These are phyloP conservation scores for Volucella bombylans DNA, from an alignment of 2,888 invertebrate genomes.

Conservation along the genomic window DNA sequence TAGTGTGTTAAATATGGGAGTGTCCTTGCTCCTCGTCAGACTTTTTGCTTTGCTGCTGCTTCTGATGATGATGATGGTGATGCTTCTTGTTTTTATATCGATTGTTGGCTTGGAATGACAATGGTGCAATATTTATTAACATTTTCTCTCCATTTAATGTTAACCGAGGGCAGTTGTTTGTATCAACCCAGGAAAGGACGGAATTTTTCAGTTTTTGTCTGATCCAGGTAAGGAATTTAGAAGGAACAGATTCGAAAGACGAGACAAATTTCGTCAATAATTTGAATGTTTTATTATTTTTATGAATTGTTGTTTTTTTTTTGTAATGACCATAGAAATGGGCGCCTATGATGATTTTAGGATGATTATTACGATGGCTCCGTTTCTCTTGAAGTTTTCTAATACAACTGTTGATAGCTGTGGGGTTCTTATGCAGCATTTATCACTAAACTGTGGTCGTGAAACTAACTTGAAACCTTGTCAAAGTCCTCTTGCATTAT, in stretches of 20 bases:
- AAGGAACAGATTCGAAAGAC: neutral
- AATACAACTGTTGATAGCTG: no score
- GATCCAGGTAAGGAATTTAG: conserved; percentile 28
- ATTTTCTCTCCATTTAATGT: conserved; percentile 59
- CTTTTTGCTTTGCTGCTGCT: conserved; percentile 16
- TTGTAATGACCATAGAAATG: no score
- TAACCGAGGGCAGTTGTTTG: conserved; percentile 51
- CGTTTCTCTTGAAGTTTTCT: no score
- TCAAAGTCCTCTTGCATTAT: no score
- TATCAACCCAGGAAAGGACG: conserved; percentile 52
- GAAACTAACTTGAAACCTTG: no score
- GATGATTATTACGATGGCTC: neutral
- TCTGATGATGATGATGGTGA: conserved; percentile 31
- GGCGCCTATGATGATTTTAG: no score
- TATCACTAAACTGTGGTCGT: no score
- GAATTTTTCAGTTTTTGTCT: conserved; percentile 40
- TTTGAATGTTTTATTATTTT: neutral
- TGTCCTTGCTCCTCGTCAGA: conserved; percentile 78
- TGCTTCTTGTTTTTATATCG: conserved; percentile 29
- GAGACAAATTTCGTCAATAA: neutral
- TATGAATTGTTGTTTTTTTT: no score
- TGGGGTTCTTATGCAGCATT: no score
- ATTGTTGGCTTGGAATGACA: conserved; percentile 51
- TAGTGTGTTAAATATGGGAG: conserved; percentile 81
- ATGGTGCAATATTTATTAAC: conserved; percentile 69